These are phyloP conservation scores for Vulpes vulpes DNA, from an alignment of 2,113 vertebrate genomes.

Conservation along the genomic window DNA sequence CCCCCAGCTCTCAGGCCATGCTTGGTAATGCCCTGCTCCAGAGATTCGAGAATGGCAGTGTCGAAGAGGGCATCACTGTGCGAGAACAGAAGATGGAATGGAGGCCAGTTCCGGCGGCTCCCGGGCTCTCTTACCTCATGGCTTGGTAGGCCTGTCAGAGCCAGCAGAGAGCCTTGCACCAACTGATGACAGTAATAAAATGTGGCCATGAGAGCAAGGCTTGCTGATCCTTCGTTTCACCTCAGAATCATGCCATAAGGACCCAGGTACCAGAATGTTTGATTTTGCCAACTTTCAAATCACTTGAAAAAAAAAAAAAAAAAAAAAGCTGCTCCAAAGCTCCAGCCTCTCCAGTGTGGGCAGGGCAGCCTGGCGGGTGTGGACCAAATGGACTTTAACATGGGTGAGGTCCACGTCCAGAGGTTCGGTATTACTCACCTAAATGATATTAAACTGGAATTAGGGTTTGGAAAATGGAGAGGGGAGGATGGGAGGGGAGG, in stretches of 20 bases:
- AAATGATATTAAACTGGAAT: slow-evolving; percentile 45
- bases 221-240: not conserved
- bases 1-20: not conserved
- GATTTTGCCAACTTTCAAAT: slow-evolving; percentile 58
- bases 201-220: not conserved
- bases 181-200: not conserved
- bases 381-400: slow-evolving; percentile 62
- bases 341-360: not conserved
- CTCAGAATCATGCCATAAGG: not conserved
- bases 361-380: slow-evolving; percentile 28
- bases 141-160: not conserved
- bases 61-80: not conserved
- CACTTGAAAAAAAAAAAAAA: not conserved
- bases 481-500: not conserved
- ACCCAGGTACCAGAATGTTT: not conserved
- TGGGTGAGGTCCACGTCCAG: slow-evolving; percentile 52
- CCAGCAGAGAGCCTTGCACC: not conserved
- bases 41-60: not conserved
- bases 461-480: slow-evolving; percentile 51
- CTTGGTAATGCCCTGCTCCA: not conserved
- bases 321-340: not conserved
- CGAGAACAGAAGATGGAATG: not conserved
- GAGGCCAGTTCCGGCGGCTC: not conserved
- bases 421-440: slow-evolving; percentile 65
- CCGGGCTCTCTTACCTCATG: not conserved